Percentiles rank a stretch among this genome's conserved stretches.
phyloP scores from a whole-genome alignment of 2,888 invertebrate species.

The Spilosoma lubricipeda region DNA sequence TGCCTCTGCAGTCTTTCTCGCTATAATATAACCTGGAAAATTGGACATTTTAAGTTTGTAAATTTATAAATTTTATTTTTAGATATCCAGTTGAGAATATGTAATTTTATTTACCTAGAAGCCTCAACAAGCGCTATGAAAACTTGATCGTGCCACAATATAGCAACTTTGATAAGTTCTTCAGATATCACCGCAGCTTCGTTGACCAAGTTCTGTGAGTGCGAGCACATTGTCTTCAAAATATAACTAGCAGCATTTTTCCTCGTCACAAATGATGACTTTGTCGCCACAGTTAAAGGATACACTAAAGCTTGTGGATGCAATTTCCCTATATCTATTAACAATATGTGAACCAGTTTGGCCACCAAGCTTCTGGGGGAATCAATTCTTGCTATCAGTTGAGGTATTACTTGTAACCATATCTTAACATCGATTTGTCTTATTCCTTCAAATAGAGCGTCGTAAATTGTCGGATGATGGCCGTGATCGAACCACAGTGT shows the following conservation, averaged over 20 bases:
- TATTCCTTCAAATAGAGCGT: conserved; percentile 96
- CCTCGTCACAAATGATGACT: conserved; percentile 94
- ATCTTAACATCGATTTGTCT: conserved; percentile 98
- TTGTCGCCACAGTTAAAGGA: conserved; percentile 98
- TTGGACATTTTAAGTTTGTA: neutral
- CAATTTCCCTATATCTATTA: conserved; percentile 98
- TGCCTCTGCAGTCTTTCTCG: conserved; percentile 97
- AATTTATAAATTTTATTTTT: neutral
- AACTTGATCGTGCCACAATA: conserved; percentile 99
- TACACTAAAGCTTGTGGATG: conserved; percentile 99
- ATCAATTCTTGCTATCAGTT: conserved; percentile 99
- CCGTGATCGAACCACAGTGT: conserved; percentile 99
- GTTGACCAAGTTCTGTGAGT: conserved; percentile 95
- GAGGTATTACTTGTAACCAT: conserved; percentile 99
- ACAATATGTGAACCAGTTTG: conserved; percentile 95
- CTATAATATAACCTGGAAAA: conserved; percentile 95
- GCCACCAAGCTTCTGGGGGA: conserved; percentile 95
- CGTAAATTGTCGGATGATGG: conserved; percentile 96
- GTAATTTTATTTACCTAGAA: conserved; percentile 80
- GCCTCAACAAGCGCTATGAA: conserved; percentile 95
- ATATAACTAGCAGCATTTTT: conserved; percentile 97
- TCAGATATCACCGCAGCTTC: conserved; percentile 98
- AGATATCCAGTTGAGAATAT: neutral
- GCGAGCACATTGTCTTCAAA: conserved; percentile 97
- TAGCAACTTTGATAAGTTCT: conserved; percentile 98